Evolutionary conservation across 2,888 invertebrate species (phyloP), one percentile per base, ranked within the genome.

Genomic region (Noctua janthina): DNA sequence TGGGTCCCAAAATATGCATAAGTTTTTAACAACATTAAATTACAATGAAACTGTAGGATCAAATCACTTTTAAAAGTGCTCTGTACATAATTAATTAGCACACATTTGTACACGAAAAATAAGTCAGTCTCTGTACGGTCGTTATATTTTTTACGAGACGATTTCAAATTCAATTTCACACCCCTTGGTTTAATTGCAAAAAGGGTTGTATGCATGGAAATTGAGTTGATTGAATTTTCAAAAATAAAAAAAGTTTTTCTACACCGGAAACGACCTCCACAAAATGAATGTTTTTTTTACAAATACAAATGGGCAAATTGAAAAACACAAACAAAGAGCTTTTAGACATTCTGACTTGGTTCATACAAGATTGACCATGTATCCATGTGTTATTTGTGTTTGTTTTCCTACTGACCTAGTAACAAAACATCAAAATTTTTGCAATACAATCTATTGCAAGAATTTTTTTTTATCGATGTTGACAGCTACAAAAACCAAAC

Each of bases 111-210:
- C 76, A 67, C n/a, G 23, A 39, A 23, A 23, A 7, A 71, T 35
- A 64, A 49, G 43, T 66, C 67, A 13, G 7, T 62, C n/a, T 76
- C 20, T 51, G 29, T n/a, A 29, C 11, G 70, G 13, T 67, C 62
- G 67, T 39, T 82, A 82, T 64, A 46, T 84, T 59, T 76, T 85
- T 82, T 62, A 35, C 46, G 39, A 43, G 64, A 51, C 49, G 35
- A n/a, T 39, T 77, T 64, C 51, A 66, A 86, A 82, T 86, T 78
- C 35, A 86, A 82, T 82, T 66, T 72, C 35, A 59, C 62, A 69
- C 56, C 83, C 78, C 39, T 77, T 59, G 67, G 23, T 39, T 68
- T 82, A 62, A 84, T 84, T 78, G 67, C 68, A 56, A 56, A 81
- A 69, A 49, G 51, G 62, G 70, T 15, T 43, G 35, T 64, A 56